phyloP scores from a whole-genome alignment of 2,113 vertebrate genomes.

The Dicerorhinus sumatrensis region DNA sequence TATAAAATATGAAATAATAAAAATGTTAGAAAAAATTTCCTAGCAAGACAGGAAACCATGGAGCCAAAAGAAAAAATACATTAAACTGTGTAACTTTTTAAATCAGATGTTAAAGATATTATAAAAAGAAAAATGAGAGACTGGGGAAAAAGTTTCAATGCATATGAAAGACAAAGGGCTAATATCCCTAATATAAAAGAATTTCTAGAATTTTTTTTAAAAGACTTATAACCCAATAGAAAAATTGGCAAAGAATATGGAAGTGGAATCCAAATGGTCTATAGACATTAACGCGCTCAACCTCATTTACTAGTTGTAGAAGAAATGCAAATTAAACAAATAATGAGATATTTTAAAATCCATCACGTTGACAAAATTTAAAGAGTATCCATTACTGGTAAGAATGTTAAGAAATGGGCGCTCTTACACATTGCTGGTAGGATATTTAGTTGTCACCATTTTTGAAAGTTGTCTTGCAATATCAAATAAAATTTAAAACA shows the following conservation, averaged over 20 bases:
- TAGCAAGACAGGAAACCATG: background rate
- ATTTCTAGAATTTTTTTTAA: background rate
- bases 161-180: background rate
- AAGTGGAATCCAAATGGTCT: background rate
- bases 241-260: background rate
- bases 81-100: background rate
- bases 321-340: slow-evolving; percentile 28
- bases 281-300: background rate
- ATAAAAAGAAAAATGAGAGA: background rate
- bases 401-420: background rate
- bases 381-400: background rate
- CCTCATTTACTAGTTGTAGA: background rate
- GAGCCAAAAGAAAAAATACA: background rate
- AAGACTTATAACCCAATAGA: background rate
- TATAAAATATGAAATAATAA: slow-evolving; percentile 48
- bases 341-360: background rate
- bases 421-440: background rate
- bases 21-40: background rate
- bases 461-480: background rate
- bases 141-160: background rate
- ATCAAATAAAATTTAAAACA: background rate
- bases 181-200: background rate
- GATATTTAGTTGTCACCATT: background rate
- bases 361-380: background rate
- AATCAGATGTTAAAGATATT: background rate